phyloP scores from a whole-genome alignment of 2,797 vertebrate species.

The Acrocephalus scirpaceus region DNA sequence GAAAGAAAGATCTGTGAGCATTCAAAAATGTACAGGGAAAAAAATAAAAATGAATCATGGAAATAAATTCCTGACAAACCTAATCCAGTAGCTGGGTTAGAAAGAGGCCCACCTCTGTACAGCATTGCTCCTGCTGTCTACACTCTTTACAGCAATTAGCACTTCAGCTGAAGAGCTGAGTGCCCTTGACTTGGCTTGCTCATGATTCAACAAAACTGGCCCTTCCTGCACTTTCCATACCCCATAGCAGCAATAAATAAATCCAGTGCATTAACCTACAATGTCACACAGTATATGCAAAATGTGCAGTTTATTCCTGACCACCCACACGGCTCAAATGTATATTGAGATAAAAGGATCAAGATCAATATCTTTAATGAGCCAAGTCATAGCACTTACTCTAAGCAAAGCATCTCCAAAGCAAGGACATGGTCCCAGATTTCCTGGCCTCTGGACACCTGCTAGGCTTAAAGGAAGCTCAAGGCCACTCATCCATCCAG shows the following conservation, averaged over 20 bases:
- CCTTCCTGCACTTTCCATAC: not conserved
- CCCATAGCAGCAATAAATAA: not conserved
- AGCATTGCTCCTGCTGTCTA: not conserved
- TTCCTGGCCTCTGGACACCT: not conserved
- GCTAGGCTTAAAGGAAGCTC: not conserved
- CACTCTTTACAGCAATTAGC: not conserved
- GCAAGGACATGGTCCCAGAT: not conserved
- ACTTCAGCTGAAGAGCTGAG: not conserved
- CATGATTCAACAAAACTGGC: not conserved
- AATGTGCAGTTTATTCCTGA: not conserved
- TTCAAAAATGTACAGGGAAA: not conserved
- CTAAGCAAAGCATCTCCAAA: not conserved
- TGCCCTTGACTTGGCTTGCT: not conserved
- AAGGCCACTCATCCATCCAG: not conserved
- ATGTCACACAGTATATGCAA: not conserved
- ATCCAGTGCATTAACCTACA: not conserved
- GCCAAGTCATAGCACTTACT: not conserved
- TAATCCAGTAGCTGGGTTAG: not conserved
- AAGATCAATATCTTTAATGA: not conserved
- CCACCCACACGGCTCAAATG: not conserved
- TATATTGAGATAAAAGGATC: not conserved
- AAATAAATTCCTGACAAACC: not conserved
- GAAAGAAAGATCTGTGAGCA: not conserved
- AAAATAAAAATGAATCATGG: not conserved
- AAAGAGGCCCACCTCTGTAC: not conserved